These are phyloP conservation scores for Sciurus carolinensis DNA, from an alignment of 2,797 vertebrate species.

Conservation along the genomic window DNA sequence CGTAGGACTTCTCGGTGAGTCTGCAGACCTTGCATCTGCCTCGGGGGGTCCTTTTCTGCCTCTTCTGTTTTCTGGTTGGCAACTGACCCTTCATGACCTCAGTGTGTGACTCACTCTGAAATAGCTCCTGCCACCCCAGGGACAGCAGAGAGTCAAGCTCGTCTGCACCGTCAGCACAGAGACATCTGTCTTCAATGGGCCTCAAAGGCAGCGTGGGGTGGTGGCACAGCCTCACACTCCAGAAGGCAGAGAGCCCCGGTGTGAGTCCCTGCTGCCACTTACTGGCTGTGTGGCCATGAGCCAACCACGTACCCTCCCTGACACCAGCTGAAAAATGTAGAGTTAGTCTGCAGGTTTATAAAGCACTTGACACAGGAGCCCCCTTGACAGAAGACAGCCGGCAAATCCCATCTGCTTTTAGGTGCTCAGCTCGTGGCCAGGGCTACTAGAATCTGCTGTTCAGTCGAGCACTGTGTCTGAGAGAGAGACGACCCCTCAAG, in stretches of 20 bases:
- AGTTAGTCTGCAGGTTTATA: neutral
- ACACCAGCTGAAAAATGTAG: neutral
- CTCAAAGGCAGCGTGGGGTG: neutral
- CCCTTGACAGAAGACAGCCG: neutral
- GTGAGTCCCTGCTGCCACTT: neutral
- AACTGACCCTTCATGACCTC: neutral
- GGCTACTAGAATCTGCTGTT: neutral
- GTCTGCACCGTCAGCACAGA: fast-evolving
- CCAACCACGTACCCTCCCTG: neutral
- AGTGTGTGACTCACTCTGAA: neutral
- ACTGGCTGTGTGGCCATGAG: neutral
- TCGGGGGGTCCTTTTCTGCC: neutral
- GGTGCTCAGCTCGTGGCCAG: neutral
- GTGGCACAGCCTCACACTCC: neutral
- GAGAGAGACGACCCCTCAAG: neutral
- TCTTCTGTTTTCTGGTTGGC: neutral
- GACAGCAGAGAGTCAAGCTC: fast-evolving
- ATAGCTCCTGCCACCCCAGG: neutral
- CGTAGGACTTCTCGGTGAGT: neutral
- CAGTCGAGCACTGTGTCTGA: neutral
- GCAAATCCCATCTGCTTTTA: neutral
- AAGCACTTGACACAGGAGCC: neutral
- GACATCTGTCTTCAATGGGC: neutral
- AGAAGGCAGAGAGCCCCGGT: neutral
- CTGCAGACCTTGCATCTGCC: neutral